Conservation (phyloP, 2,113 vertebrate species). For the Ptyas mucosa region DNA sequence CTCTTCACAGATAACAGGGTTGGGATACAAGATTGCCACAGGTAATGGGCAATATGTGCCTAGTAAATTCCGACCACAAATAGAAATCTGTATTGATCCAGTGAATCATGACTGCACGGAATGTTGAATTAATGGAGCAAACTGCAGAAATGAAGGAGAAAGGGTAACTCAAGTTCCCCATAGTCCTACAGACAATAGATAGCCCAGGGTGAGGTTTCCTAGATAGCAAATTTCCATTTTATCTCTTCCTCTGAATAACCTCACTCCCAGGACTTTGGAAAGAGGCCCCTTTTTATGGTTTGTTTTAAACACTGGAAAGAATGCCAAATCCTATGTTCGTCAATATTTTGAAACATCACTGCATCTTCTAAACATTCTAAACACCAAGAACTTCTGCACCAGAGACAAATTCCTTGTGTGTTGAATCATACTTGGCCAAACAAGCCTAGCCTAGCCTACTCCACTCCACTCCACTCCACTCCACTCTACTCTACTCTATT, state of each 20-base stretch:
- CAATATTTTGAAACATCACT: background rate
- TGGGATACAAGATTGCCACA: background rate
- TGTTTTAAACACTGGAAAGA: background rate
- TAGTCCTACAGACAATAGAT: background rate
- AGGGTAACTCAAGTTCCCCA: background rate
- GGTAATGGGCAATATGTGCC: background rate
- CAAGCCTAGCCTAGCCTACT: background rate
- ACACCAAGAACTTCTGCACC: background rate
- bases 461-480: no score
- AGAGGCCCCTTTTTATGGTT: no score
- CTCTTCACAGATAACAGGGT: background rate
- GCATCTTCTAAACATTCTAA: background rate
- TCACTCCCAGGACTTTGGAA: background rate
- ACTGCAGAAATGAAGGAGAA: background rate
- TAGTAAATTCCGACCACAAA: background rate
- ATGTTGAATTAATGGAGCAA: background rate
- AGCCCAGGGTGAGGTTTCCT: background rate
- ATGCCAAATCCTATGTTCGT: background rate
- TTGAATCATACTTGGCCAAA: background rate
- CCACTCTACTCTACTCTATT: no score
- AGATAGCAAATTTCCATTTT: background rate
- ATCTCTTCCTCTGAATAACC: background rate
- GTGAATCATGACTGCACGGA: background rate
- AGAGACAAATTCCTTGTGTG: background rate
- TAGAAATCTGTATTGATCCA: background rate